Evolutionary conservation across 2,113 vertebrate genomes (phyloP).

Genomic region (Callopanchax toddi): DNA sequence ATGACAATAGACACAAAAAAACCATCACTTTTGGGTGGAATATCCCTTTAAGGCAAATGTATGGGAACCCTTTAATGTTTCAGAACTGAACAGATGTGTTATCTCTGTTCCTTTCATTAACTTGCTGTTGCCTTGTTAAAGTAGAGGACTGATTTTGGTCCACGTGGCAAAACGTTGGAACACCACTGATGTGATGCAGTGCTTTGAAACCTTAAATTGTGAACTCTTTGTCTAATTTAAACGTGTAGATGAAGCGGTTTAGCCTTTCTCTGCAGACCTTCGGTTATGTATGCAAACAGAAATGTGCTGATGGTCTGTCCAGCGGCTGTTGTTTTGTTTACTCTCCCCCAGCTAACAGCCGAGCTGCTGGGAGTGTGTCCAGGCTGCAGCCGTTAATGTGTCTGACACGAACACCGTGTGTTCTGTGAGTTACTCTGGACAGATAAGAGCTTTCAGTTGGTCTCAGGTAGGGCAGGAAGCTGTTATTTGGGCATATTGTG

Average conservation of each 20-base stretch:
- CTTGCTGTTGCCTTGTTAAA: no score
- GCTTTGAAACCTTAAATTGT: neutral
- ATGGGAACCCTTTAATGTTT: no score
- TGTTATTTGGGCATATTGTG: no score
- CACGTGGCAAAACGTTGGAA: no score
- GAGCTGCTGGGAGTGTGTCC: slow-evolving; percentile 51
- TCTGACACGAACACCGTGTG: slow-evolving; percentile 21
- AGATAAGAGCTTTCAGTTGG: neutral
- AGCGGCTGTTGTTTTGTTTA: slow-evolving; percentile 71
- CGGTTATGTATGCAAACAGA: slow-evolving; percentile 67
- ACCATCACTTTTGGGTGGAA: no score
- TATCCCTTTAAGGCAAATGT: no score
- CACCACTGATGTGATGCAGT: no score
- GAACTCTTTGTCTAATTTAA: neutral
- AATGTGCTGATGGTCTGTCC: slow-evolving; percentile 43
- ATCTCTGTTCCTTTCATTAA: no score
- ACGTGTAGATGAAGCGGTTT: neutral
- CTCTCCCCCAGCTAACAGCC: slow-evolving; percentile 52
- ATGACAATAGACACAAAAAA: no score
- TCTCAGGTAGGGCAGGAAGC: no score
- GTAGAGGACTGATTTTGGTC: no score
- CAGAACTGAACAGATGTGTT: no score
- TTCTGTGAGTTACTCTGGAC: neutral
- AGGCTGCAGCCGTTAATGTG: slow-evolving; percentile 58
- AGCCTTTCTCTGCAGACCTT: slow-evolving; percentile 37